These are phyloP conservation scores for Hephaestus fuliginosus DNA, from an alignment of 2,797 vertebrate genomes.

Conservation along the genomic window DNA sequence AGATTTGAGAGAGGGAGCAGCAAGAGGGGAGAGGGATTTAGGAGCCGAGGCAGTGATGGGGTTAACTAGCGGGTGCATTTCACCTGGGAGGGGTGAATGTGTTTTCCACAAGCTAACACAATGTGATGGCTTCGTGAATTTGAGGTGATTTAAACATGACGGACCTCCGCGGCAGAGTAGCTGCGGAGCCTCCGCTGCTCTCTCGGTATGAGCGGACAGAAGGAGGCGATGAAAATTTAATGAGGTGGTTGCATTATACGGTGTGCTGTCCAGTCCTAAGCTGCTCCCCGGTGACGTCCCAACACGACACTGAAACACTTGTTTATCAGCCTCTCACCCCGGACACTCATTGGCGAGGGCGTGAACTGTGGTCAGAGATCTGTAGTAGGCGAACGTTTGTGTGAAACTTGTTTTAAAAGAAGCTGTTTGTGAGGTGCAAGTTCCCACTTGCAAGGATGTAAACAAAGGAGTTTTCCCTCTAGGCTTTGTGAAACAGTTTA, in stretches of 20 bases:
- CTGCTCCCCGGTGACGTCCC: slow-evolving; percentile 55
- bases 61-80: slow-evolving; percentile 27
- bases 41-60: slow-evolving; percentile 3
- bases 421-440: slow-evolving; percentile 19
- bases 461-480: slow-evolving; percentile 27
- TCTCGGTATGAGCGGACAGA: slow-evolving; percentile 46
- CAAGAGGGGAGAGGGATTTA: slow-evolving; percentile 46
- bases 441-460: slow-evolving; percentile 22
- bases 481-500: slow-evolving; percentile 22
- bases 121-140: slow-evolving; percentile 16
- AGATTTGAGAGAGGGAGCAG: slow-evolving; percentile 58
- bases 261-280: slow-evolving; percentile 51
- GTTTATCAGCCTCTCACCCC: slow-evolving; percentile 55
- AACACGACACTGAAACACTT: slow-evolving; percentile 27
- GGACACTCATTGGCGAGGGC: slow-evolving; percentile 32
- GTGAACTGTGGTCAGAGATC: slow-evolving; percentile 34
- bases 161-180: slow-evolving; percentile 59
- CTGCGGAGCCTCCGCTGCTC: slow-evolving; percentile 53
- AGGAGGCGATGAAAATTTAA: slow-evolving; percentile 76
- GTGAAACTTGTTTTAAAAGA: slow-evolving; percentile 33
- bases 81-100: slow-evolving; percentile 22
- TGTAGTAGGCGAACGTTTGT: slow-evolving; percentile 18
- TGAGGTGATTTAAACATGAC: slow-evolving; percentile 48
- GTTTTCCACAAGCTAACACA: slow-evolving; percentile 14
- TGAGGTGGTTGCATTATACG: slow-evolving; percentile 67